A percentile compares a stretch with the other conserved stretches of the same genome.
phyloP scores from a whole-genome alignment of 2,797 vertebrate genomes.

The Kryptolebias ocellatus region DNA sequence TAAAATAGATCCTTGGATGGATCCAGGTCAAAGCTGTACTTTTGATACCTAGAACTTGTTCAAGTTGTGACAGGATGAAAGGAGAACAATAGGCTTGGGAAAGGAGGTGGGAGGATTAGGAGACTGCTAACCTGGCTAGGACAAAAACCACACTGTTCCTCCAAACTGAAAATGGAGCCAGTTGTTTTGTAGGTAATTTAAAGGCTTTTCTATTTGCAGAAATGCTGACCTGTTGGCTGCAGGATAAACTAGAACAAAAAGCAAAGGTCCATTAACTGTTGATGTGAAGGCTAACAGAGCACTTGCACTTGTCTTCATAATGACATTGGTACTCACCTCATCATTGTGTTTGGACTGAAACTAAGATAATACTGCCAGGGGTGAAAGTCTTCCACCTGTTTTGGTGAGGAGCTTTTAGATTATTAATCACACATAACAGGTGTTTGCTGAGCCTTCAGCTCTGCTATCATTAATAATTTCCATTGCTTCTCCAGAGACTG shows the following conservation, averaged over 20 bases:
- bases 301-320: not conserved
- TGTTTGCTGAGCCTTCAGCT: conserved; percentile 19
- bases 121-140: too few species aligned
- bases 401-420: not conserved
- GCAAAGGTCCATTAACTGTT: not conserved
- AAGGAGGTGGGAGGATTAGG: too few species aligned
- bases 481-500: conserved; percentile 10
- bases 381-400: not conserved
- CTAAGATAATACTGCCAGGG: not conserved
- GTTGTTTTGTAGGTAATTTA: not conserved
- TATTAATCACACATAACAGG: not conserved
- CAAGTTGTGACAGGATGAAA: too few species aligned
- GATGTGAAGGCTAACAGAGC: conserved; percentile 1
- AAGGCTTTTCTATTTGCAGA: not conserved
- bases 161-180: not conserved
- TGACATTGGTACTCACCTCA: not conserved
- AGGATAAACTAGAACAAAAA: not conserved
- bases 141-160: too few species aligned
- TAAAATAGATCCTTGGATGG: too few species aligned
- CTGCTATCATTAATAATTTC: conserved; percentile 21
- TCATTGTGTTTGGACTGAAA: conserved; percentile 4
- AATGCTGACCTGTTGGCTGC: not conserved
- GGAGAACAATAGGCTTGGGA: too few species aligned
- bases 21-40: too few species aligned
- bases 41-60: too few species aligned